These are phyloP conservation scores for Ataeniobius toweri DNA, from an alignment of 2,797 vertebrate species.

Conservation along the genomic window DNA sequence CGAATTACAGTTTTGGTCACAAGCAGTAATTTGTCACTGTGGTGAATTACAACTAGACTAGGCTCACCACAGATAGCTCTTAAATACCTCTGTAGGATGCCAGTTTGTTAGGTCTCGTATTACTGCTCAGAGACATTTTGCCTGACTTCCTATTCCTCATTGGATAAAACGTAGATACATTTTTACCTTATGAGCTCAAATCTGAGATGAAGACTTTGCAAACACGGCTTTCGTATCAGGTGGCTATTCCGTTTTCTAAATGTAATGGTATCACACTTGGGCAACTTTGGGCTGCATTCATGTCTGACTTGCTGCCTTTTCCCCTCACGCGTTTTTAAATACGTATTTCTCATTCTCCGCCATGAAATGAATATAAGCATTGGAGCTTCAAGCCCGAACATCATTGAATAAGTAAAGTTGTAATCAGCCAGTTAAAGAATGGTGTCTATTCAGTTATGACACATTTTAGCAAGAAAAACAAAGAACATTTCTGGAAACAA, in stretches of 20 bases:
- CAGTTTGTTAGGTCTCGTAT: not conserved
- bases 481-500: not conserved
- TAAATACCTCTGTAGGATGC: not conserved
- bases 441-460: not conserved
- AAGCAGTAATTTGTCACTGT: not conserved
- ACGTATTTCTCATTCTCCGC: too few species aligned
- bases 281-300: too few species aligned
- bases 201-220: not conserved
- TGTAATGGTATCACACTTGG: too few species aligned
- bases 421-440: not conserved
- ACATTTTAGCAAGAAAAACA: not conserved
- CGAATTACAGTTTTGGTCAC: too few species aligned
- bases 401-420: too few species aligned
- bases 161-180: not conserved
- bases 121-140: not conserved
- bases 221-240: not conserved
- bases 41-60: too few species aligned
- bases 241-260: not conserved
- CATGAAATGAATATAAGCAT: too few species aligned
- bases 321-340: too few species aligned
- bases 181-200: not conserved
- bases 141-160: not conserved
- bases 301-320: not conserved
- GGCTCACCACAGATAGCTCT: not conserved
- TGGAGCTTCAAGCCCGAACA: too few species aligned